Base-by-base conservation (phyloP, 1,140 invertebrate genomes). In the Pseudomyrmex flavicornis region DNA sequence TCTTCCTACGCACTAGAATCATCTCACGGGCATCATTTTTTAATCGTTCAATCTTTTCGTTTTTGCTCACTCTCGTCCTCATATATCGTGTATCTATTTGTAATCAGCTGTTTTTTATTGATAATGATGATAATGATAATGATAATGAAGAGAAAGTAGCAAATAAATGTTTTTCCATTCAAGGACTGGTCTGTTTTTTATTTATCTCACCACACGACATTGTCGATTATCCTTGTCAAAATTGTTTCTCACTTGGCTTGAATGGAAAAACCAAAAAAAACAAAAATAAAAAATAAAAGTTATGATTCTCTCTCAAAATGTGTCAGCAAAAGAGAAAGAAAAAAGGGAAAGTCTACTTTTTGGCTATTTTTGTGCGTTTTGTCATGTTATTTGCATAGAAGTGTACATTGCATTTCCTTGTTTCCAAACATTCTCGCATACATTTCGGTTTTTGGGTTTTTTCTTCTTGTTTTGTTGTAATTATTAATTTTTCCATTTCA, bases 91-190 rank as follows among this genome's bases (percentile, higher is more conserved):
- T 74, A 80, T 76, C 52, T 85, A 86, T 84, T 75, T 89, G 80
- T 89, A 89, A 88, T 88, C 80, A 82, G 5, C 80, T 86, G 50
- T 86, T 86, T 86, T 58, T 77, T 88, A 72, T 52, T 74, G 35
- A 20, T 73, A 46, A 68, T 69, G 22, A 84, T 77, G 52, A 87
- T 82, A 46, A 75, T 80, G 46, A 84, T 82, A n/a, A 88, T 87
- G 66, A 87, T 85, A 59, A 90, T 90, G 77, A 91, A 88, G 79
- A 88, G 86, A 91, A 93, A 92, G 90, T 93, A 92, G 90, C 50
- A 94, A 94, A 94, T 94, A 94, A 94, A 94, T 91, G 92, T 94
- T 94, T 94, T 94, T 94, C 93, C 93, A 94, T 94, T 94, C 93
- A 93, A 94, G 92, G 90, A 93, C 84, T 93, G 86, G 92, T 92